Percentiles rank a stretch among this genome's conserved stretches.
Evolutionary conservation across 2,888 invertebrate species (phyloP).

Genomic region (Orthosia gothica): DNA sequence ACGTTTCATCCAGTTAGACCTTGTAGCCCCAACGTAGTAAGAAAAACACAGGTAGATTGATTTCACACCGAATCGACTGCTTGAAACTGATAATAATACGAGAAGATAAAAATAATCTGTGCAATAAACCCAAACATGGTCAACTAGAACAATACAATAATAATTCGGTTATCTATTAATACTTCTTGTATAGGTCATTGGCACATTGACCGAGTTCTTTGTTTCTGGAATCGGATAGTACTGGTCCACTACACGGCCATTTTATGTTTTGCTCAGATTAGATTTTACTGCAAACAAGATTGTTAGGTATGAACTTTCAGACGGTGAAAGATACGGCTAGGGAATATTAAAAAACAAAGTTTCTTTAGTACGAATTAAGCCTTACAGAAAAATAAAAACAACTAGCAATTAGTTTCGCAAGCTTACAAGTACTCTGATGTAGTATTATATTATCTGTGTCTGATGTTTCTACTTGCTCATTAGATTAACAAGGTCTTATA

Average conservation of each 20-base stretch:
- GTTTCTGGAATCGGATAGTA: constrained; percentile 1
- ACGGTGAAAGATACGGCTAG: neutral
- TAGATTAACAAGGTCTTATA: constrained; percentile 23
- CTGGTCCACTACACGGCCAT: neutral
- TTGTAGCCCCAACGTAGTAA: too few species aligned
- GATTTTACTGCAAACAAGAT: neutral
- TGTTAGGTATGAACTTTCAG: neutral
- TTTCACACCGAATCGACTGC: neutral
- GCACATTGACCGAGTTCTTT: constrained; percentile 21
- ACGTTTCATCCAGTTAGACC: too few species aligned
- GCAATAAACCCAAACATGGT: neutral
- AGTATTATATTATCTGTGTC: too few species aligned
- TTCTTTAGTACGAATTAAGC: neutral
- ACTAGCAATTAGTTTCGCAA: constrained; percentile 11
- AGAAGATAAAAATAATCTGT: neutral
- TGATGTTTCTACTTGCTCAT: neutral
- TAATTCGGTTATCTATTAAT: constrained; percentile 8
- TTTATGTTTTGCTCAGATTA: neutral
- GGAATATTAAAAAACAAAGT: neutral
- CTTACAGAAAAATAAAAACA: neutral
- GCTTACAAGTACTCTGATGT: neutral
- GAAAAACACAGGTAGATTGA: too few species aligned
- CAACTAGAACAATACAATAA: neutral
- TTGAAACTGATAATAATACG: neutral
- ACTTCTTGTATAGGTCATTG: neutral